Evolutionary conservation across 2,113 vertebrate species (phyloP).

Genomic region (Onychostruthus taczanowskii): DNA sequence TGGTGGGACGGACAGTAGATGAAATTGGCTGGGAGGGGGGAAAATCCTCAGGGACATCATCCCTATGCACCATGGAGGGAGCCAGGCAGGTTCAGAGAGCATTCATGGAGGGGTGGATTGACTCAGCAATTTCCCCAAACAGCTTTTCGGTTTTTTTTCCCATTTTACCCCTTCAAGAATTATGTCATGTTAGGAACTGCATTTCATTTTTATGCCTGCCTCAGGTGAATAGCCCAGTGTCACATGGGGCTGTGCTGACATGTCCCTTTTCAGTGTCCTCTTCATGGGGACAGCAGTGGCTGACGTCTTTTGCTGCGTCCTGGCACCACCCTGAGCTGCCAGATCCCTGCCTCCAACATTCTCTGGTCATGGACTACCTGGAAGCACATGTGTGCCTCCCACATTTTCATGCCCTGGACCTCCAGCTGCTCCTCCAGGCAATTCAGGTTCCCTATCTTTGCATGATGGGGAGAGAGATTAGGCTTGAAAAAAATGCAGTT

Average conservation of each 20-base stretch:
- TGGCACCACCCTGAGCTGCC: background rate
- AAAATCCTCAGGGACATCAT: rapidly evolving
- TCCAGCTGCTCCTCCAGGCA: background rate
- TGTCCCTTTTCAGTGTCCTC: background rate
- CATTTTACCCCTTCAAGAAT: background rate
- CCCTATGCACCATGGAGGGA: rapidly evolving
- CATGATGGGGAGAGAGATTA: background rate
- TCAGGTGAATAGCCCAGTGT: rapidly evolving
- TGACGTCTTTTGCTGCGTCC: background rate
- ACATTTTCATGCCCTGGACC: background rate
- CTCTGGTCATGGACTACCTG: background rate
- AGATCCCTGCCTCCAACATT: background rate
- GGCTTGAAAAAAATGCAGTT: background rate
- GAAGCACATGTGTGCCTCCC: background rate
- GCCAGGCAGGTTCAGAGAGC: background rate
- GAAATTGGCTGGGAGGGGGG: background rate
- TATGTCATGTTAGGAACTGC: rapidly evolving
- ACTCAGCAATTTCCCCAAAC: background rate
- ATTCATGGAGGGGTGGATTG: rapidly evolving
- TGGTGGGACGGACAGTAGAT: rapidly evolving
- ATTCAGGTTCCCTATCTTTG: background rate
- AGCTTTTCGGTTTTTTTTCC: background rate
- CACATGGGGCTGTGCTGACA: rapidly evolving
- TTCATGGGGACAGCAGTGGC: background rate
- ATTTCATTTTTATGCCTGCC: background rate